phyloP scores from a whole-genome alignment of 1,140 invertebrate species.

The Heliconius congener region DNA sequence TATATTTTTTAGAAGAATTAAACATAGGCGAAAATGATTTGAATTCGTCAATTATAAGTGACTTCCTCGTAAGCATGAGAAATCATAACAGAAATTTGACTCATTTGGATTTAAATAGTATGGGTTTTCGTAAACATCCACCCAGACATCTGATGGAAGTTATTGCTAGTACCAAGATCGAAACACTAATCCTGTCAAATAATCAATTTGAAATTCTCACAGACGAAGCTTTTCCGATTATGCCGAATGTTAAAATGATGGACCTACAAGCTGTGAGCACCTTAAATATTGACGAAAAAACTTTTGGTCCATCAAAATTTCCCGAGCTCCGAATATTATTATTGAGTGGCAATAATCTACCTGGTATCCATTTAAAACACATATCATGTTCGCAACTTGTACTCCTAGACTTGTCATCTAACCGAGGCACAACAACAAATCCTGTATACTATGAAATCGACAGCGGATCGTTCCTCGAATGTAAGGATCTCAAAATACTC shows the following conservation, averaged over 20 bases:
- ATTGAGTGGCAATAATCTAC: constrained; percentile 77
- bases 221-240: constrained; percentile 76
- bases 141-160: constrained; percentile 72
- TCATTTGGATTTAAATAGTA: constrained; percentile 74
- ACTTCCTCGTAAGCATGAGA: constrained; percentile 66
- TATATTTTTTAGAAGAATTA: constrained; percentile 74
- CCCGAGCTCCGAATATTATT: constrained; percentile 76
- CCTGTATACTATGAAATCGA: constrained; percentile 76
- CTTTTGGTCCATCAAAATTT: constrained; percentile 67
- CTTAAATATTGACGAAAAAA: constrained; percentile 56
- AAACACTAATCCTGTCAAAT: constrained; percentile 72
- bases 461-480: constrained; percentile 58
- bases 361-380: constrained; percentile 72
- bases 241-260: constrained; percentile 77
- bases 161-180: constrained; percentile 78
- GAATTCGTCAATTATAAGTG: constrained; percentile 65
- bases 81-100: constrained; percentile 67
- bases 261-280: constrained; percentile 74
- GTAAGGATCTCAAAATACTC: constrained; percentile 57
- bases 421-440: constrained; percentile 65
- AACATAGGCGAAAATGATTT: constrained; percentile 79
- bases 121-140: constrained; percentile 77
- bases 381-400: constrained; percentile 72
- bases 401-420: constrained; percentile 78
- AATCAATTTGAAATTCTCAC: constrained; percentile 82